Evolutionary conservation across 2,888 invertebrate genomes (phyloP), one percentile per base, ranked within the genome.

Genomic region (Andrena praecox): DNA sequence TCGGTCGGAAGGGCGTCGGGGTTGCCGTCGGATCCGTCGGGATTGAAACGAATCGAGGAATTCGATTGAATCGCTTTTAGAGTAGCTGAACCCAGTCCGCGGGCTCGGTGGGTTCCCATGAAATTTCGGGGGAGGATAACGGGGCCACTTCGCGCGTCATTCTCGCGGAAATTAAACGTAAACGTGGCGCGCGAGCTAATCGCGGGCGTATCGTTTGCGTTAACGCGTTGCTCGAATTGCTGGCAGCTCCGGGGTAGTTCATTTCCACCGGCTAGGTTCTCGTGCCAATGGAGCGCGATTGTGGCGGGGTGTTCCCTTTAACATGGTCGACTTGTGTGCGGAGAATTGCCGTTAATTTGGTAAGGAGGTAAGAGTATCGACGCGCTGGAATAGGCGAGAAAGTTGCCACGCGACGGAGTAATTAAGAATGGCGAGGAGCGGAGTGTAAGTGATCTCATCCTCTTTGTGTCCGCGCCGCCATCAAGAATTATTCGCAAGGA

Each of bases 401-500:
- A 35, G 62, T 12, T 24, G 16, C 16, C 54, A 76, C 20, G 31
- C 48, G 48, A 68, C 33, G 12, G 27, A 35, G 27, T 72, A 62
- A 72, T 68, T 66, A 62, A 70, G 69, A 64, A 27, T 42, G 10
- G 20, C 42, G 48, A 29, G 20, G 2, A 50, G 66, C 62, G 67
- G 72, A 24, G 73, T 72, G 50, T 24, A 63, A 62, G 24, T 35
- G 3, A 42, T 31, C n/a, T 59, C n/a, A 20, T 16, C 48, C 10
- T 50, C 64, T 69, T 79, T 48, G 27, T 62, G 24, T 42, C 12
- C 16, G 48, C 52, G 16, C 29, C 27, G 33, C 31, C 52, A 20
- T 70, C 48, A 33, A 42, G 70, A 64, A 81, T 81, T 67, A 54
- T 31, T 27, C 66, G 62, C 66, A 52, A 4, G 52, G n/a, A 29